Evolutionary conservation across 1,140 invertebrate species (phyloP), one percentile per base, ranked within the genome.

Genomic region (Drosophila ohnishii): DNA sequence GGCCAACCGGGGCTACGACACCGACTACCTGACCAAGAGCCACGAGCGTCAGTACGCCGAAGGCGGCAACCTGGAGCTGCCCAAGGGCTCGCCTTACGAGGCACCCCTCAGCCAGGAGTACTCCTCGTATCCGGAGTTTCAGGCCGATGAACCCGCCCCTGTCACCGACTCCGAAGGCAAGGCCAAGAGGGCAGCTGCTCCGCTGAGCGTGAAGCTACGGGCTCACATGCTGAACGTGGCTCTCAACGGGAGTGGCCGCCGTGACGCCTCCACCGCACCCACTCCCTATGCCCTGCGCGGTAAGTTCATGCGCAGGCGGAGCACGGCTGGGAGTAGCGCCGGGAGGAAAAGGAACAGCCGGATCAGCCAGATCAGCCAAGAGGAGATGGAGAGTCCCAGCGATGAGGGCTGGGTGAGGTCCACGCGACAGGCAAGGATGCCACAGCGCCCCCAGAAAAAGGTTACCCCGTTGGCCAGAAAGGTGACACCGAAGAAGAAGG

Each of bases 231-330:
- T 87, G 0, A 87, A 87, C 50, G 42, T 65, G 14, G 80, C 59
- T 1, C 37, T 82, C 5, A 47, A 78, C 5, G 56, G 71, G 5
- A 28, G 25, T 34, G 11, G n/a, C 1, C 16, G 35, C 1, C 19
- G 50, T 10, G 28, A 35, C 0, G 28, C 16, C 28, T 6, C 10
- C 16, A 60, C 62, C 11, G 64, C 80, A 13, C 62, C 59, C 8
- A 57, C 75, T 6, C 84, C 88, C 0, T 90, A 90, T 57, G 88
- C 88, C 5, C 16, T 90, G 62, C 64, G 88, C 28, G 88, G 88
- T 0, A 90, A 90, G 37, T 89, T 90, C 37, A 47, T 89, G 51
- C 62, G 76, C 0, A 14, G 79, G 0, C 56, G 82, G 6, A 80
- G 81, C 67, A 75, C 75, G 3, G 63, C 22, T 3, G 39, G 51